phyloP scores from a whole-genome alignment of 2,797 vertebrate species.

The Trachops cirrhosus region DNA sequence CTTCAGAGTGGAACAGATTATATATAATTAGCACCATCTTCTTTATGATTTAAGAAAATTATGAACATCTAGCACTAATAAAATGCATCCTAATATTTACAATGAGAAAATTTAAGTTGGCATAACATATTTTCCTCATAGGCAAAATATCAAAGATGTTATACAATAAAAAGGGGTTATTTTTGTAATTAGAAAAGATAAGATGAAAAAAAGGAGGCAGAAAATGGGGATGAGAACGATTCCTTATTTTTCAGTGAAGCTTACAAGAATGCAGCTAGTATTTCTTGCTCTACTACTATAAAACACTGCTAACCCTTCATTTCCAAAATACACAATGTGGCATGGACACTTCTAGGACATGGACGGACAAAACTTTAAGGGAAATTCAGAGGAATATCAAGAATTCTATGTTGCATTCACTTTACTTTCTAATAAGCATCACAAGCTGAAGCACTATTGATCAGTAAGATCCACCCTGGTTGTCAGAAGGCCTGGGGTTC shows the following conservation, averaged over 20 bases:
- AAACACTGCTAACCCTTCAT: neutral
- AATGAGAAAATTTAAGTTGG: neutral
- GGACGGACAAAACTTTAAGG: neutral
- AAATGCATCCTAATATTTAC: neutral
- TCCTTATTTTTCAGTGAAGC: neutral
- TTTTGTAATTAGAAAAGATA: neutral
- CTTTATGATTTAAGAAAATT: slow-evolving; percentile 8
- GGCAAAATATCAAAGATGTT: slow-evolving; percentile 24
- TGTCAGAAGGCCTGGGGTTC: neutral
- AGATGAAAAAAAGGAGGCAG: neutral
- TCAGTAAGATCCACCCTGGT: neutral
- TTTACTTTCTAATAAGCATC: neutral
- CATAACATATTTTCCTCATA: neutral
- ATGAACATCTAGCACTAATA: neutral
- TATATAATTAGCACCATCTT: neutral
- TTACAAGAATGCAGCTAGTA: neutral
- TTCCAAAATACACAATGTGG: neutral
- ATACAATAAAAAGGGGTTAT: neutral
- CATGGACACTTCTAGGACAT: neutral
- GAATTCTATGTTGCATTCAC: neutral
- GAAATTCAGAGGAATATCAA: neutral
- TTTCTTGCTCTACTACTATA: neutral
- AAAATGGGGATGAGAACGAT: neutral
- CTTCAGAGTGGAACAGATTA: neutral
- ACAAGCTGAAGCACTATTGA: neutral